Percentiles rank a stretch among this genome's conserved stretches.
phyloP scores from a whole-genome alignment of 2,888 invertebrate genomes.

The Synergus japonicus region DNA sequence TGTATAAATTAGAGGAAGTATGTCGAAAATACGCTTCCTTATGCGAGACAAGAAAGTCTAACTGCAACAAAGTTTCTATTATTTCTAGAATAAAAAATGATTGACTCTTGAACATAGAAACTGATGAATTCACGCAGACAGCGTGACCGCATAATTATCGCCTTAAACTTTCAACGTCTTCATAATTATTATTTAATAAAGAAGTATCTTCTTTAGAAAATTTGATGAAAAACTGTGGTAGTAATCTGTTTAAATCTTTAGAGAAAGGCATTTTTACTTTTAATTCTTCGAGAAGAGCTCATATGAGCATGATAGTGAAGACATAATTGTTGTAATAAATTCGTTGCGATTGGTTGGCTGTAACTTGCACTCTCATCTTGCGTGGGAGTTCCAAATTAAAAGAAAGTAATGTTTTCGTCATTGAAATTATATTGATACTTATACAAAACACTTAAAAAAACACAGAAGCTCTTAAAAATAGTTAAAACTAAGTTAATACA shows the following conservation, averaged over 20 bases:
- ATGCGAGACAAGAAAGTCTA: constrained; percentile 12
- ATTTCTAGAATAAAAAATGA: background rate
- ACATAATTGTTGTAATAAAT: constrained; percentile 21
- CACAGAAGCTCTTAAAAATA: constrained; percentile 21
- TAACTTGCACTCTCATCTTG: background rate
- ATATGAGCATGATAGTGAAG: constrained; percentile 4
- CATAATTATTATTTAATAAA: constrained; percentile 35
- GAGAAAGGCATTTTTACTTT: constrained; percentile 18
- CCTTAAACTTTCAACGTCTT: constrained; percentile 50
- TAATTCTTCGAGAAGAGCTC: constrained; percentile 10
- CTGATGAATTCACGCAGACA: constrained; percentile 1
- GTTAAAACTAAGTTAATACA: background rate
- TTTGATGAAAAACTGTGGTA: background rate
- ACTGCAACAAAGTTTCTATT: background rate
- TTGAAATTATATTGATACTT: background rate
- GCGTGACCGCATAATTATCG: constrained; percentile 53
- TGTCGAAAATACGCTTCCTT: background rate
- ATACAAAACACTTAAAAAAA: constrained; percentile 14
- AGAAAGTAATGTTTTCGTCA: background rate
- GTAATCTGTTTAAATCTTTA: background rate
- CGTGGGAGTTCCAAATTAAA: background rate
- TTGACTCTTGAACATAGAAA: background rate
- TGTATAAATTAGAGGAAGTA: background rate
- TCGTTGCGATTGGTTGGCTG: background rate
- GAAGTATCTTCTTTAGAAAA: constrained; percentile 42